A percentile compares a stretch with the other conserved stretches of the same genome.
Evolutionary conservation across 2,888 invertebrate genomes (phyloP).

Genomic region (Clistopyga incitator): DNA sequence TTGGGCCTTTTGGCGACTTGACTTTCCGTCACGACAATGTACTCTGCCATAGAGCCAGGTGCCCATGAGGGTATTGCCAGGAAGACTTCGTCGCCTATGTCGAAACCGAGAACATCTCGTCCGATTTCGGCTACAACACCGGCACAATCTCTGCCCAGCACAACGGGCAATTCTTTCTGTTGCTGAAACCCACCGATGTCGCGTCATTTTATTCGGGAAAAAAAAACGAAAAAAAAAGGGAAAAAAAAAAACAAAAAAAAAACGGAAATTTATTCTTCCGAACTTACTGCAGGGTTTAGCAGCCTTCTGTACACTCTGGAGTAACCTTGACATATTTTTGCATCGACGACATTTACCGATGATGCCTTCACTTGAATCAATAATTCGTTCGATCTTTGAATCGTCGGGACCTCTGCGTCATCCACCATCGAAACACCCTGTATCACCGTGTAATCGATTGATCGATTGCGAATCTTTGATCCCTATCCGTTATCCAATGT

Average conservation of each 20-base stretch:
- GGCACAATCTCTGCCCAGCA: constrained; percentile 87
- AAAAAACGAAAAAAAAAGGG: too few species aligned
- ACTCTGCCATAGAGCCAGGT: constrained; percentile 86
- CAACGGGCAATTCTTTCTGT: constrained; percentile 85
- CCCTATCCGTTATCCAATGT: too few species aligned
- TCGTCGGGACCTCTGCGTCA: constrained; percentile 85
- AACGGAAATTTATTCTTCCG: too few species aligned
- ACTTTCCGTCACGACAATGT: constrained; percentile 85
- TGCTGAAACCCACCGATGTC: constrained; percentile 77
- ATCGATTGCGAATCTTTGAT: background rate
- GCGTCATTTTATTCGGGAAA: background rate
- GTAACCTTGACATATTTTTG: constrained; percentile 87
- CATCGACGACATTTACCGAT: constrained; percentile 87
- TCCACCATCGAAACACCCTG: constrained; percentile 86
- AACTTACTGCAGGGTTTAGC: constrained; percentile 81
- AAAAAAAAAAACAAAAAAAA: too few species aligned
- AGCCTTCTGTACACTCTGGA: constrained; percentile 84
- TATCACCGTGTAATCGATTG: constrained; percentile 28
- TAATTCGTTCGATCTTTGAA: constrained; percentile 86
- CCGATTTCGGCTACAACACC: constrained; percentile 88
- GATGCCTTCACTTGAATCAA: constrained; percentile 88
- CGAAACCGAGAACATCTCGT: constrained; percentile 86
- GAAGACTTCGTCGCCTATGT: constrained; percentile 88
- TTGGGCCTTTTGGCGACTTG: constrained; percentile 86
- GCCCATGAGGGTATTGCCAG: constrained; percentile 86